phyloP scores from a whole-genome alignment of 1,140 invertebrate species.

The Drosophila tsacasi region DNA sequence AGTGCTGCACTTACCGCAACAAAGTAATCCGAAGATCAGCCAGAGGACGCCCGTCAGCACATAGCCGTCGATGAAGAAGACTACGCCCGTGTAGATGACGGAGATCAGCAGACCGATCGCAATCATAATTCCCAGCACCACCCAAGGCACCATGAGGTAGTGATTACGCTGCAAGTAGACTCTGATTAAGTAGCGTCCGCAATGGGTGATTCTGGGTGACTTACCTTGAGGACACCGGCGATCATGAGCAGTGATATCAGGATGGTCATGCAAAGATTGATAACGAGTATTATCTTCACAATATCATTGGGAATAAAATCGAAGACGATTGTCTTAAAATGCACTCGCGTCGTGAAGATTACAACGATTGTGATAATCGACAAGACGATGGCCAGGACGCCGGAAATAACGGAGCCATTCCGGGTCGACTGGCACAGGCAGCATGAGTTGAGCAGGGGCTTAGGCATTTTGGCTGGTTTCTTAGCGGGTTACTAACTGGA shows the following conservation, averaged over 20 bases:
- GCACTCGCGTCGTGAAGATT: conserved; percentile 86
- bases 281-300: conserved; percentile 91
- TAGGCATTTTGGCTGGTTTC: conserved; percentile 63
- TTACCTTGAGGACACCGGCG: conserved; percentile 91
- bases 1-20: conserved; percentile 86
- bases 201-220: conserved; percentile 12
- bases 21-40: conserved; percentile 88
- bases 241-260: conserved; percentile 91
- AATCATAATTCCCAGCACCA: conserved; percentile 91
- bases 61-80: conserved; percentile 88
- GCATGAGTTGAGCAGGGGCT: conserved; percentile 86
- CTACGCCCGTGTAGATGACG: conserved; percentile 90
- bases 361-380: conserved; percentile 86
- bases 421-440: conserved; percentile 89
- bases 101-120: conserved; percentile 90
- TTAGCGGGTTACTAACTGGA: conserved; percentile 20
- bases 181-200: conserved; percentile 23
- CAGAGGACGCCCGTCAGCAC: conserved; percentile 87
- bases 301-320: conserved; percentile 85
- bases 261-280: conserved; percentile 93
- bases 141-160: conserved; percentile 93
- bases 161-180: conserved; percentile 89
- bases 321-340: conserved; percentile 88
- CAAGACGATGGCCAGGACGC: conserved; percentile 88
- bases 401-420: conserved; percentile 90